phyloP scores from a whole-genome alignment of 2,888 invertebrate genomes.

The Philereme vetulata region DNA sequence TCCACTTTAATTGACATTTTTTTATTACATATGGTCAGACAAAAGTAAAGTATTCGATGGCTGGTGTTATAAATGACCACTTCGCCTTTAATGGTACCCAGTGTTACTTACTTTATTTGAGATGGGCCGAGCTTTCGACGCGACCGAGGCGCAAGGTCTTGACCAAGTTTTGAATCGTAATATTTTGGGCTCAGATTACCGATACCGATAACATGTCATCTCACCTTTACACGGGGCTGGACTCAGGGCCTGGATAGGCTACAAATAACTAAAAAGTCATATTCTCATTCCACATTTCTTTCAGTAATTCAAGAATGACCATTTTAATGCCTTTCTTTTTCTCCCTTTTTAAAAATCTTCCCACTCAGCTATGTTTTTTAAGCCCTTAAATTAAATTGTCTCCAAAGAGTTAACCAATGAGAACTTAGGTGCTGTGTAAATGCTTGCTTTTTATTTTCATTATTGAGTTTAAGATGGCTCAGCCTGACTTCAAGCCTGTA shows the following conservation, averaged over 20 bases:
- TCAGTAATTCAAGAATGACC: too few species aligned
- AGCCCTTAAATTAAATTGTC: too few species aligned
- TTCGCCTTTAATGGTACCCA: conserved; percentile 73
- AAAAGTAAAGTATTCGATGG: conserved; percentile 70
- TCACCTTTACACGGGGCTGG: conserved; percentile 72
- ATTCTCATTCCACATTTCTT: too few species aligned
- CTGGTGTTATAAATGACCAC: conserved; percentile 71
- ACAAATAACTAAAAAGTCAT: too few species aligned
- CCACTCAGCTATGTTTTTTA: too few species aligned
- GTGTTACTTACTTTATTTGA: conserved; percentile 68
- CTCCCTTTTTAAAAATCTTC: too few species aligned
- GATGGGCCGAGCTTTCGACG: conserved; percentile 54
- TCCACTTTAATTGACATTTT: conserved; percentile 73
- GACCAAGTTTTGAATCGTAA: conserved; percentile 83
- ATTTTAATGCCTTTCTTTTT: too few species aligned
- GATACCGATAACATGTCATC: conserved; percentile 77
- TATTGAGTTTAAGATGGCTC: conserved; percentile 8
- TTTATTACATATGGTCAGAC: conserved; percentile 70
- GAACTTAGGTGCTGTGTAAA: too few species aligned
- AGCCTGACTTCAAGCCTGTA: conserved; percentile 62
- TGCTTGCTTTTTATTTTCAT: too few species aligned
- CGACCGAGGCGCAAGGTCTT: conserved; percentile 65
- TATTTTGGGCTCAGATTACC: conserved; percentile 84
- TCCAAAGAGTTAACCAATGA: too few species aligned
- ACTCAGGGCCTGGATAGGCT: conserved; percentile 36